These are phyloP conservation scores for Archips crataeganus DNA, from an alignment of 2,888 invertebrate species.

Conservation along the genomic window DNA sequence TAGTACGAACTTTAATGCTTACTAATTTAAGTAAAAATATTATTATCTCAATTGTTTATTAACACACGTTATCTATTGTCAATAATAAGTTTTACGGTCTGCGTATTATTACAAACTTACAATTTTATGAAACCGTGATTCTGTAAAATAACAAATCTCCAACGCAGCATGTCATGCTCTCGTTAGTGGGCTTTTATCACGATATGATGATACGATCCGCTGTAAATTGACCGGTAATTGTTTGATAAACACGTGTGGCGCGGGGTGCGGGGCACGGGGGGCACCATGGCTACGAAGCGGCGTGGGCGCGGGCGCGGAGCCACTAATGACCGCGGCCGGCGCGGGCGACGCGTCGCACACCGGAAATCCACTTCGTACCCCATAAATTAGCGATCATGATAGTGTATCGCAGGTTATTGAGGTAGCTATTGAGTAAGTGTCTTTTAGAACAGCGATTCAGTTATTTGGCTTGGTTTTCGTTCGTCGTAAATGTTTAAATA, in stretches of 20 bases:
- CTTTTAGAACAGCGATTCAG: background rate
- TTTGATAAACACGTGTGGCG: conserved; percentile 57
- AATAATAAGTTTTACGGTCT: background rate
- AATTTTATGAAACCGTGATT: conserved; percentile 10
- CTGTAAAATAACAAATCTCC: conserved; percentile 29
- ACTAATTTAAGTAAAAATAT: background rate
- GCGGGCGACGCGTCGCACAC: conserved; percentile 42
- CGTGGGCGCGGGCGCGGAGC: conserved; percentile 42
- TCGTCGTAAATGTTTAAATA: no score
- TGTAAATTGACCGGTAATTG: conserved; percentile 69
- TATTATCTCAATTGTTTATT: background rate
- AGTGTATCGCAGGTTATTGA: conserved; percentile 41
- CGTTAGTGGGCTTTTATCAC: conserved; percentile 54
- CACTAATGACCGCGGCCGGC: conserved; percentile 24
- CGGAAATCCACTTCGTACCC: conserved; percentile 51
- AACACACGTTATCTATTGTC: background rate
- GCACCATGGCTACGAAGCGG: conserved; percentile 46
- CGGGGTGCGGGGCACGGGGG: conserved; percentile 2
- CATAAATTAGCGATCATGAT: conserved; percentile 54
- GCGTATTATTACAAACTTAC: background rate
- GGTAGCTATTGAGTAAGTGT: background rate
- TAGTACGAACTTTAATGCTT: background rate
- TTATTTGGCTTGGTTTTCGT: background rate
- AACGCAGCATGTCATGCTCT: conserved; percentile 22
- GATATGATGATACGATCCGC: conserved; percentile 60